These are phyloP conservation scores for Emydocephalus ijimae DNA, from an alignment of 2,113 vertebrate species.

Conservation along the genomic window DNA sequence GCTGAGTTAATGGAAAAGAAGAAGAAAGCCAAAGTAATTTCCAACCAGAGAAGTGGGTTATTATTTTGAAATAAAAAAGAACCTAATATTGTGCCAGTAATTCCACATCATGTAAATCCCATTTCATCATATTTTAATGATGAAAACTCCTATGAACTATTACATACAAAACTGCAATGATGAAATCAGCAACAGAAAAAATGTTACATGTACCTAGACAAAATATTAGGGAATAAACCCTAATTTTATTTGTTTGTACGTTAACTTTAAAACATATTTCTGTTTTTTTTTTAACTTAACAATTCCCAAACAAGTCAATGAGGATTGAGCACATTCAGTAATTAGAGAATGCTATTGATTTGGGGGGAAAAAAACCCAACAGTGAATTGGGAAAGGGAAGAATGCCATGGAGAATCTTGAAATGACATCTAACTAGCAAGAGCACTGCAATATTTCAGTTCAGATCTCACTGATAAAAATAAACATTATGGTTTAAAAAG, in stretches of 20 bases:
- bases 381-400: not conserved
- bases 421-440: not conserved
- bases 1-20: not conserved
- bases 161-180: not conserved
- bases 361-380: no score
- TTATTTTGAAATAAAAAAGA: not conserved
- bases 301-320: not conserved
- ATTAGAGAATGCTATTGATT: not conserved
- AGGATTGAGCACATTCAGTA: not conserved
- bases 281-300: not conserved
- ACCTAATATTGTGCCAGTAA: not conserved
- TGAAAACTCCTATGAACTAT: not conserved
- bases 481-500: rapidly evolving
- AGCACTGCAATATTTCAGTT: not conserved
- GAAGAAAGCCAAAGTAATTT: no score
- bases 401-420: not conserved
- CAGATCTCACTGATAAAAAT: not conserved
- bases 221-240: not conserved
- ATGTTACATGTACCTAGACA: not conserved
- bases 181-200: not conserved
- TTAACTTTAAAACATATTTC: not conserved
- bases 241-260: not conserved
- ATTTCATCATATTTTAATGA: not conserved
- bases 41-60: not conserved
- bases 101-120: no score